Conservation (phyloP, 2,888 invertebrate species). For the Cecidostiba fungosa region DNA sequence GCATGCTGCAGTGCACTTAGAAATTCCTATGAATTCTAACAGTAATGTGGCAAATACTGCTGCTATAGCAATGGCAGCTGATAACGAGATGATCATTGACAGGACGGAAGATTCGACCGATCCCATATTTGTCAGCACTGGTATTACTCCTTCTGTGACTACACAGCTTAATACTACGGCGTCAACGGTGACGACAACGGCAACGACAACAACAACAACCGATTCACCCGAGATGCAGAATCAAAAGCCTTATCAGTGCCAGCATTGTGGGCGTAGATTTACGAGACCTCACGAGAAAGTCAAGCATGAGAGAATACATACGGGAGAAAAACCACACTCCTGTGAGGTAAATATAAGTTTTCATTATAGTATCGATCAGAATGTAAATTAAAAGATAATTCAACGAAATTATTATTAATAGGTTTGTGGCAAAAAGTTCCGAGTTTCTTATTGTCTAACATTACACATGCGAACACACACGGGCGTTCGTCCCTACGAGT, state of each 20-base stretch:
- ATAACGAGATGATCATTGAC: neutral
- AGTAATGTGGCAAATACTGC: slow-evolving; percentile 61
- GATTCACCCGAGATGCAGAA: slow-evolving; percentile 56
- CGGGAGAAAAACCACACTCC: slow-evolving; percentile 89
- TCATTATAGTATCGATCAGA: neutral
- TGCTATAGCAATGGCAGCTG: neutral
- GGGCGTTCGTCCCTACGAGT: slow-evolving; percentile 88
- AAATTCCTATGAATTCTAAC: slow-evolving; percentile 68
- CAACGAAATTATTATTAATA: slow-evolving; percentile 51
- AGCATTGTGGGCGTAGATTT: slow-evolving; percentile 87
- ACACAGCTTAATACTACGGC: neutral
- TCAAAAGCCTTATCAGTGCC: slow-evolving; percentile 85
- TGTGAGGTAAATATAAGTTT: slow-evolving; percentile 82
- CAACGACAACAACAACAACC: neutral
- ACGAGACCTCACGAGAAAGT: slow-evolving; percentile 90
- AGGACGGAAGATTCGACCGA: slow-evolving; percentile 11
- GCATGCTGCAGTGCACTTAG: slow-evolving; percentile 87
- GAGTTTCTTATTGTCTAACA: slow-evolving; percentile 90
- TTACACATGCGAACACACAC: slow-evolving; percentile 91
- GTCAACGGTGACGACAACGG: neutral
- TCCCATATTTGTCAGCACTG: neutral
- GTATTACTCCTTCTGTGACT: neutral
- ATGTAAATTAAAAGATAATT: neutral
- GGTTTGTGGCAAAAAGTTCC: slow-evolving; percentile 90
- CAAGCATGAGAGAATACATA: slow-evolving; percentile 92